These are phyloP conservation scores for Cantharis rustica DNA, from an alignment of 2,888 invertebrate genomes.

Conservation along the genomic window DNA sequence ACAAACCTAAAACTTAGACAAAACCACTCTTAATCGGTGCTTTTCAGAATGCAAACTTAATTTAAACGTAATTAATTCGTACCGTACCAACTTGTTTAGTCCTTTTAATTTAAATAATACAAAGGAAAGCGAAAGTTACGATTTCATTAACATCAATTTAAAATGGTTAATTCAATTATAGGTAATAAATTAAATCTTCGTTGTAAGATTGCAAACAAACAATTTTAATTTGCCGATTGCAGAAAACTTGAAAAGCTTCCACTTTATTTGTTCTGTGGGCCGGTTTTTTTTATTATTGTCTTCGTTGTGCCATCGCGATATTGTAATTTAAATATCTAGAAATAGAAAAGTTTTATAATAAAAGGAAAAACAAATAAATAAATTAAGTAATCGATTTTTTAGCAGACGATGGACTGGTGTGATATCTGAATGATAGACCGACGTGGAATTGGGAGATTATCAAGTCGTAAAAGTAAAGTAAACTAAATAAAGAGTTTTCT, in stretches of 20 bases:
- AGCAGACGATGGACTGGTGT: background rate
- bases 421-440: background rate
- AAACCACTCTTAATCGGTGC: background rate
- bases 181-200: background rate
- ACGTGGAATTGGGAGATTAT: background rate
- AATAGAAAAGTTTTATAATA: background rate
- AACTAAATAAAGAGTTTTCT: background rate
- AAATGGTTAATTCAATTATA: background rate
- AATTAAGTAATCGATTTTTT: background rate
- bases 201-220: conserved; percentile 1
- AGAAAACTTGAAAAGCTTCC: background rate
- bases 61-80: background rate
- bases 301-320: background rate
- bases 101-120: conserved; percentile 1
- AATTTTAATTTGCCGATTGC: background rate
- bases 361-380: background rate
- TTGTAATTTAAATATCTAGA: background rate
- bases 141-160: background rate
- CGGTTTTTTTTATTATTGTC: background rate
- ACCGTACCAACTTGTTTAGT: background rate
- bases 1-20: background rate
- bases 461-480: background rate
- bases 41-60: background rate
- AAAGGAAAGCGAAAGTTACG: conserved; percentile 2
- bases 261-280: background rate